These are phyloP conservation scores for Catocala nupta DNA, from an alignment of 2,888 invertebrate species.

Conservation along the genomic window DNA sequence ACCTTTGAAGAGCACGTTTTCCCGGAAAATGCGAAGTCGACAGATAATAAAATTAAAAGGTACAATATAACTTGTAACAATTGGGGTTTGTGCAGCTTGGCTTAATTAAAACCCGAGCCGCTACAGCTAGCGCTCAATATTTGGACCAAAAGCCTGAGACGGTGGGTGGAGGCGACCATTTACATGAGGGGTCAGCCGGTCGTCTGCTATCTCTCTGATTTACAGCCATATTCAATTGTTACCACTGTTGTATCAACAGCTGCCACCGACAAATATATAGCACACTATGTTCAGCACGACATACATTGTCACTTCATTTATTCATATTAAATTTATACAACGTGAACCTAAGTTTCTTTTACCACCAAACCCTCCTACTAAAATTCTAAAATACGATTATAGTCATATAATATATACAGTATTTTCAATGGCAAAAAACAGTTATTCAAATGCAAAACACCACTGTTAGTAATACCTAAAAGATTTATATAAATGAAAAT, in stretches of 20 bases:
- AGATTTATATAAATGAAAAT: constrained; percentile 47
- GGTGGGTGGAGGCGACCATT: constrained; percentile 72
- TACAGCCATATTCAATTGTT: constrained; percentile 85
- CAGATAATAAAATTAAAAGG: too few relatives aligned
- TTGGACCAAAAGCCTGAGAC: constrained; percentile 62
- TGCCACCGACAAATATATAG: constrained; percentile 76
- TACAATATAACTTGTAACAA: too few relatives aligned
- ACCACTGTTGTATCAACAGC: constrained; percentile 81
- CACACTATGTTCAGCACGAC: constrained; percentile 41
- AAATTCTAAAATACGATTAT: constrained; percentile 3
- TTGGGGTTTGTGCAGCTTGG: too few relatives aligned
- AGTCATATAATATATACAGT: constrained; percentile 15
- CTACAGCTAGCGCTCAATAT: constrained; percentile 55
- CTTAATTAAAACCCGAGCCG: constrained; percentile 16
- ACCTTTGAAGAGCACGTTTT: too few relatives aligned
- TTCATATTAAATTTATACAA: constrained; percentile 35
- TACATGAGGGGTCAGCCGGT: constrained; percentile 79
- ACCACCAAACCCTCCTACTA: constrained; percentile 18
- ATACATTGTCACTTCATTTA: constrained; percentile 29
- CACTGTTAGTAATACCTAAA: constrained; percentile 36
- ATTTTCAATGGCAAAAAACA: constrained; percentile 31
- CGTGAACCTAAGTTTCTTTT: constrained; percentile 22
- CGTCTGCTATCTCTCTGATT: constrained; percentile 79
- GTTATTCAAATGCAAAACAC: constrained; percentile 41
- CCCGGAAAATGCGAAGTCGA: too few relatives aligned